Evolutionary conservation across 2,797 vertebrate genomes (phyloP), one percentile per base, ranked within the genome.

Genomic region (Limnodromus scolopaceus): DNA sequence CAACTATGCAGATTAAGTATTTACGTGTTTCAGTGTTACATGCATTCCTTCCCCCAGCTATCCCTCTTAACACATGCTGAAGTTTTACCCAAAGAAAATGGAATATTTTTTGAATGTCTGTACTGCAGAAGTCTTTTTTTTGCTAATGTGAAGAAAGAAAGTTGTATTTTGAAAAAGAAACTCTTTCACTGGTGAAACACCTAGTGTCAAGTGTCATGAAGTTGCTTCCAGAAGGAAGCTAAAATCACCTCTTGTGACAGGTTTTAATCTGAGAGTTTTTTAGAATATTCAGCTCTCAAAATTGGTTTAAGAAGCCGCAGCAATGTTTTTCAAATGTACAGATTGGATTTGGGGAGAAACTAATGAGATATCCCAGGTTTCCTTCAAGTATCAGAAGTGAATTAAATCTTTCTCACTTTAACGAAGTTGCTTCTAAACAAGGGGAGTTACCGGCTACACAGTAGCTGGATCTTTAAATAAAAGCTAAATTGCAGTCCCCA

Each of bases 61-160:
- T 34, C 92, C 96, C 70, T 91, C 68, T 92, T 94, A 95, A 89
- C 58, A 96, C 68, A 84, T 86, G 51, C 41, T 95, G 91, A 96
- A 97, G 61, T 96, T 98, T 93, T 98, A 91, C 97, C 98, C 98
- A 98, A 98, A 98, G 98, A 98, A 97, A 97, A 98, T 95, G 19
- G 91, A 87, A n/a, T 93, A 97, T 96, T 97, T 98, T 93, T 97
- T 97, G 79, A 97, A 95, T 97, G 94, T 98, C 94, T 97, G 74
- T 97, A 97, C 86, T 87, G 49, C 92, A 95, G 81, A 96, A 92
- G 77, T 96, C 68, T 96, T 97, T 96, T 97, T 96, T 93, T 96
- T 91, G 97, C 91, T 97, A 79, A 91, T 2, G 1, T 91, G 92
- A 86, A 97, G 92, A 96, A 96, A 95, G 91, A 96, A 95, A 71